Base-by-base conservation (phyloP, 2,797 vertebrate species). In the Lophius americanus region DNA sequence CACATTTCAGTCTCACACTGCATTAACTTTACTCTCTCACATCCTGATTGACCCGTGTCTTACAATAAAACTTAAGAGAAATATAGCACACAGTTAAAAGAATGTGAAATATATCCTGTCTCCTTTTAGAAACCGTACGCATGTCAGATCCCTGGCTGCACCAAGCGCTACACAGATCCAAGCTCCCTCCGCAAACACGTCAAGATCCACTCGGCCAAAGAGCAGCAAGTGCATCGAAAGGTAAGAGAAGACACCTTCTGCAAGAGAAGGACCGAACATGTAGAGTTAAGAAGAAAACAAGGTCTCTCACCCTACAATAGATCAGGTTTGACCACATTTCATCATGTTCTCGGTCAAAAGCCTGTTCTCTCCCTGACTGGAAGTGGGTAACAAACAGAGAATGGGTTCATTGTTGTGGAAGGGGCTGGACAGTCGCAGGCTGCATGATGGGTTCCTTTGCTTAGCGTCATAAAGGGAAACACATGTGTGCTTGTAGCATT, bases 161-260 rank as follows among this genome's bases (percentile, higher is more conserved):
- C 96, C 89, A 99, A 99, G 77, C 97, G 98, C 85, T 99, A 99
- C 92, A 99, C 98, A 0, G 98, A 99, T 86, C 97, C 98, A 84
- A 99, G 98, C 93, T 99, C 98, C 14, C 94, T 99, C 44, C 96
- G 98, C 89, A 99, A 99, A 80, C 98, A 99, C 1, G 97, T 99
- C 85, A 99, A 99, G 91, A 98, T 98, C 68, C 98, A 99, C 87
- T 96, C 97, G 0, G 96, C 96, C 88, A 98, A 98, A 92, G 97
- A 98, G 85, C 97, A 98, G 83, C 97, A 97, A 95, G 95, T 96
- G 91, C 95, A 92, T 89, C 96, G 96, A 87, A 99, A 98, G 97
- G 98, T 99, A 96, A 95, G 95, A 70, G 23, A 23, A 23, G 23
- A 1, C 14, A 9, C 37, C 23, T 3, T 48, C 37, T 38, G 3